Base-by-base conservation (phyloP, 30 jellyfish, hydroid and myxozoan genomes). In the Kudoa iwatai region DNA sequence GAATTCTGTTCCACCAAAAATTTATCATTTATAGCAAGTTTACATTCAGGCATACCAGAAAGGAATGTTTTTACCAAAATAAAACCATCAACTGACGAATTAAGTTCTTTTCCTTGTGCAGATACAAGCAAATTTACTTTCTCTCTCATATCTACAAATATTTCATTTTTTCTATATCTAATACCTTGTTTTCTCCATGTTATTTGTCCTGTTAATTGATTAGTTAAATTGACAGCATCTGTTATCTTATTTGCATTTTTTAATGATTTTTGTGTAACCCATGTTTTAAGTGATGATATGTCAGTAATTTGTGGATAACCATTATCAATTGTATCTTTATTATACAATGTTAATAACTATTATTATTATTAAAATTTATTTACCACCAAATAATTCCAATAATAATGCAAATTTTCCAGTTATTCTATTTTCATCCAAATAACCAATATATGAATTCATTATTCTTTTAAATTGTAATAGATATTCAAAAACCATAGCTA, bases 31-130 rank as follows among this genome's bases (percentile, higher is more conserved):
- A 68, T 68, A 22, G 85, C 90, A 68, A 68, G 59, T 39, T 68
- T 68, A 52, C 90, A 68, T 28, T 68, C 90, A 4, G 90, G 90
- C 90, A 68, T 68, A 19, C 90, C 90, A 42, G 90, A 68, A 21
- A 68, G 55, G 58, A 54, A 68, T 34, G 83, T 58, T 43, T 68
- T 68, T 74, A 68, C 56, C 16, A 58, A 62, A 28, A 68, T 68
- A 16, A 74, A 52, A 13, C 90, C 90, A 21, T 85, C 59, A 7
- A 68, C 90, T 43, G 59, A 85, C 12, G 90, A 85, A 54, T 85
- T 68, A 24, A 68, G 64, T 21, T 58, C 85, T 49, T 68, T 44
- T 56, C 89, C 89, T 47, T 66, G 89, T 23, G 89, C 84, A 16
- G 89, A 66, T 84, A 66, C 58, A 21, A 66, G 82, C 1, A 66